These are phyloP conservation scores for Ephestia elutella DNA, from an alignment of 1,140 invertebrate species.

Conservation along the genomic window DNA sequence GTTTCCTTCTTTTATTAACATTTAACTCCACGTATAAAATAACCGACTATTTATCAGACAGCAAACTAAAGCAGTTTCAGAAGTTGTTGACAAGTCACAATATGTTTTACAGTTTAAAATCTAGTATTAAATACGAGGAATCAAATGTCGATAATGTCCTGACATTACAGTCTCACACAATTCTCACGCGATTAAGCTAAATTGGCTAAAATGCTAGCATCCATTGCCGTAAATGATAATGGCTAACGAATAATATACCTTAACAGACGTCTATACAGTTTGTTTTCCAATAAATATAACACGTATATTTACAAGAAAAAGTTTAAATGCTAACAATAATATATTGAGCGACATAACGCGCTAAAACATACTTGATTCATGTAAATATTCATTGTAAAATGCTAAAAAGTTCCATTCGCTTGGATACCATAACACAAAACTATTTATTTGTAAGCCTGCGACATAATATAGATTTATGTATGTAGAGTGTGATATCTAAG, in stretches of 20 bases:
- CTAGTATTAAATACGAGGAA: neutral
- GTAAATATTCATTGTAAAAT: no score
- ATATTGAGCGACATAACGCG: neutral
- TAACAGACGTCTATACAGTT: neutral
- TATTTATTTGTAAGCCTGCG: no score
- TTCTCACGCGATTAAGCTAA: neutral
- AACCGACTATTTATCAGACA: no score
- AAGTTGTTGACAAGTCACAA: no score
- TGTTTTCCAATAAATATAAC: constrained; percentile 2
- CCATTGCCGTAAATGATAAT: constrained; percentile 3
- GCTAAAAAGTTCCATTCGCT: no score
- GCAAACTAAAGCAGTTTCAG: neutral
- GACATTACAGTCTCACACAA: constrained; percentile 3
- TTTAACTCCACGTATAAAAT: neutral
- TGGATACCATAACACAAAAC: no score
- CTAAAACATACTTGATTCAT: no score
- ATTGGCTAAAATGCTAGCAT: constrained; percentile 11
- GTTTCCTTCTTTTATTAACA: neutral
- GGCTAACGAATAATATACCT: constrained; percentile 3
- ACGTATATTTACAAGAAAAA: neutral
- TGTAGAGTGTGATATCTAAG: no score
- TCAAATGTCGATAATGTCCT: neutral
- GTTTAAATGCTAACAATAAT: neutral
- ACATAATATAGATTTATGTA: no score
- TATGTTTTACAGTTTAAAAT: no score